phyloP scores from a whole-genome alignment of 2,797 vertebrate genomes.

The Chiloscyllium punctatum region DNA sequence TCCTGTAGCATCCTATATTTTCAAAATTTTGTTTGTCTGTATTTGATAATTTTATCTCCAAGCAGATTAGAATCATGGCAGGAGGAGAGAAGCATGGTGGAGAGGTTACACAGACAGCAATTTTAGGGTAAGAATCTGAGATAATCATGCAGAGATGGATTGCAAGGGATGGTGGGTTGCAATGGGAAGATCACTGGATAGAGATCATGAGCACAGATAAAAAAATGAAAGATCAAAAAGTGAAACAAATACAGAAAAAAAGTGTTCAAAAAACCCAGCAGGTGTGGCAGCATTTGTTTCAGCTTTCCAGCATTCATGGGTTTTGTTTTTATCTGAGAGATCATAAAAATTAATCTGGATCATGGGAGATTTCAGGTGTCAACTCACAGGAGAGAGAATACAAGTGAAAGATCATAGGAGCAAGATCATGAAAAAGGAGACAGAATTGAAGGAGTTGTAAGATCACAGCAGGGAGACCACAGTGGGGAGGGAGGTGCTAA shows the following conservation, averaged over 20 bases:
- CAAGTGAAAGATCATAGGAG: background rate
- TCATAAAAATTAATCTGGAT: background rate
- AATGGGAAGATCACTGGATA: background rate
- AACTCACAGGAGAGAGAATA: background rate
- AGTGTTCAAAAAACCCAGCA: too few species aligned
- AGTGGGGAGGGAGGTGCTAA: too few species aligned
- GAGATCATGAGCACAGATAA: background rate
- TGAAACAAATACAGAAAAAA: too few species aligned
- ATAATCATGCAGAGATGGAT: background rate
- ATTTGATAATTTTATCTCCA: constrained; percentile 84
- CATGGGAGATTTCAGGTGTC: background rate
- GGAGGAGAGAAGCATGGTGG: background rate
- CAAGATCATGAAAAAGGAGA: background rate
- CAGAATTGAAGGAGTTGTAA: background rate
- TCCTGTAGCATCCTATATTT: constrained; percentile 82
- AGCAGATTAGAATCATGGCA: constrained; percentile 64
- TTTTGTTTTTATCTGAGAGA: background rate
- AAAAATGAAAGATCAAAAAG: background rate
- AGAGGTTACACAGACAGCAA: background rate
- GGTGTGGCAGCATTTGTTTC: too few species aligned
- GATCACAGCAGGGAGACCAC: background rate
- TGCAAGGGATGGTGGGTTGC: background rate
- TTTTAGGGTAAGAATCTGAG: background rate
- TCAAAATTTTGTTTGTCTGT: constrained; percentile 74
- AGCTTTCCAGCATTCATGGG: too few species aligned